phyloP scores from a whole-genome alignment of 2,113 vertebrate genomes.

The Ciconia boyciana region DNA sequence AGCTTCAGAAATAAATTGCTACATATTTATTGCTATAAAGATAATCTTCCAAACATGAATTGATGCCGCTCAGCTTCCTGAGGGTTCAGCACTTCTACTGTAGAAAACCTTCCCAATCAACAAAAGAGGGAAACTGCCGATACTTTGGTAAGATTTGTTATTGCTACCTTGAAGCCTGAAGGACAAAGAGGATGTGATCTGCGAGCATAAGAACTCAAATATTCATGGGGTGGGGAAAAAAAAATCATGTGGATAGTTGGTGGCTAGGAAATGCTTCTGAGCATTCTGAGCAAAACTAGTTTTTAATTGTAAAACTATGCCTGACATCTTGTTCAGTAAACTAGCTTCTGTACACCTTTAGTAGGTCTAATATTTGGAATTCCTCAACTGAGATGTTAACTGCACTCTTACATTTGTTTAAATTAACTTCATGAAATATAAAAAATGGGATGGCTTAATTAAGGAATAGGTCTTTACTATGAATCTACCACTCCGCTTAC shows the following conservation, averaged over 20 bases:
- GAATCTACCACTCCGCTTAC: background rate
- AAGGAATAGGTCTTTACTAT: background rate
- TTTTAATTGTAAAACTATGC: background rate
- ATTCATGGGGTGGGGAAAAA: too few species aligned
- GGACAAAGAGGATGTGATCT: background rate
- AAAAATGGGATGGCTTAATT: background rate
- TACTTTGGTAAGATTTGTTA: background rate
- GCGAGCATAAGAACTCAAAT: background rate
- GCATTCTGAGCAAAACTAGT: background rate
- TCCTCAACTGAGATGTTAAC: background rate
- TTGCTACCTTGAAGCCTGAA: background rate
- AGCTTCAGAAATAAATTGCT: background rate
- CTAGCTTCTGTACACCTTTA: background rate
- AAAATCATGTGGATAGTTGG: background rate
- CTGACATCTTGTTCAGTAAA: background rate
- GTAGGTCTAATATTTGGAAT: background rate
- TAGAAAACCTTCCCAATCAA: background rate
- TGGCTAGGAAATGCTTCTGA: background rate
- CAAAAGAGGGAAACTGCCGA: background rate
- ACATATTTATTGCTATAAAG: background rate
- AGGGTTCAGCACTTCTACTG: background rate
- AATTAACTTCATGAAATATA: background rate
- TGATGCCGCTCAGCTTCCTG: background rate
- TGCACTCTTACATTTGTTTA: background rate
- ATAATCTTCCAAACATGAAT: background rate